phyloP scores from a whole-genome alignment of 2,888 invertebrate species.

The Tuta absoluta region DNA sequence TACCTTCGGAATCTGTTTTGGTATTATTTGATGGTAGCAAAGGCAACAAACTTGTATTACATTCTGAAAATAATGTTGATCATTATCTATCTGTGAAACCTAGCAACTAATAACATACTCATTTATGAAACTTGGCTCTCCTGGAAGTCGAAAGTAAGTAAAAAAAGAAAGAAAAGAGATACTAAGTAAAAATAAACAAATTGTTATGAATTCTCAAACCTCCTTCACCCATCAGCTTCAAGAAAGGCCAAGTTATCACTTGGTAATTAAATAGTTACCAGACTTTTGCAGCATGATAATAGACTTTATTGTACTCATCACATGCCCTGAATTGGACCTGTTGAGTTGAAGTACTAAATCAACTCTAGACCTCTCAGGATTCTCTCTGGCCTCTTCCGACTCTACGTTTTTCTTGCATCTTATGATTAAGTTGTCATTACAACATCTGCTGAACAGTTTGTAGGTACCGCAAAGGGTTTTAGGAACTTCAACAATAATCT shows the following conservation, averaged over 20 bases:
- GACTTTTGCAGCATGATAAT: slow-evolving; percentile 55
- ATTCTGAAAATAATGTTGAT: background rate
- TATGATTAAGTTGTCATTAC: slow-evolving; percentile 58
- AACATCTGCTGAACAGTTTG: slow-evolving; percentile 55
- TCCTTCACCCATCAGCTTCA: slow-evolving; percentile 17
- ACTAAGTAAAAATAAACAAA: background rate
- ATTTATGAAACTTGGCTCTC: slow-evolving; percentile 15
- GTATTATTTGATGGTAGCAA: background rate
- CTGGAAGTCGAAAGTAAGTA: background rate
- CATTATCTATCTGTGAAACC: background rate
- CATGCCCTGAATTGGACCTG: slow-evolving; percentile 55
- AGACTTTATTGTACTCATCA: slow-evolving; percentile 61
- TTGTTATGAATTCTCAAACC: background rate
- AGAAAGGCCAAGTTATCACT: slow-evolving; percentile 16
- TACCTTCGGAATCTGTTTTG: background rate
- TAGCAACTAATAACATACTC: background rate
- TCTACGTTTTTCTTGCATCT: slow-evolving; percentile 53
- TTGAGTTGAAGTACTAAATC: slow-evolving; percentile 62
- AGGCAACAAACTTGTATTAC: background rate
- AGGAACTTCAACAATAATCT: slow-evolving; percentile 65
- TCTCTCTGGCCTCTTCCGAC: slow-evolving; percentile 27
- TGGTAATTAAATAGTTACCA: slow-evolving; percentile 9
- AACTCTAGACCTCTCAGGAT: slow-evolving; percentile 47
- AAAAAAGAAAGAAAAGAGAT: background rate
- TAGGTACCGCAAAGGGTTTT: slow-evolving; percentile 61